These are phyloP conservation scores for Nansenia antarctica DNA, from an alignment of 2,113 vertebrate species.

Conservation along the genomic window DNA sequence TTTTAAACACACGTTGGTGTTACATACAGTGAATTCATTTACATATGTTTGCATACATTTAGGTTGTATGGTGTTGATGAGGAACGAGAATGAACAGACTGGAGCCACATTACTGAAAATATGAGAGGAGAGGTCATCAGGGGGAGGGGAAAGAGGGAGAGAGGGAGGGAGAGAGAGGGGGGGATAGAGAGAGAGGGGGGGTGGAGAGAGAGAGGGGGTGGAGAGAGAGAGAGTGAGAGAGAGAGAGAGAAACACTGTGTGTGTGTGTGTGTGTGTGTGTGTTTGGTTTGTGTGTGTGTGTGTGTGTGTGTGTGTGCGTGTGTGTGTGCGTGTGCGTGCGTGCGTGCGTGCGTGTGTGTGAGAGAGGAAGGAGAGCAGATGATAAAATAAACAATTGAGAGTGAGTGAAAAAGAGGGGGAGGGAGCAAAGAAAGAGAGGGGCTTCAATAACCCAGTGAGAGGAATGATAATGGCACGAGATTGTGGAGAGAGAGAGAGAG, in stretches of 20 bases:
- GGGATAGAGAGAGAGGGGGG: neutral
- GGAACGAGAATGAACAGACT: too few species aligned
- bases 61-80: neutral
- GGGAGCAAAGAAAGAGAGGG: neutral
- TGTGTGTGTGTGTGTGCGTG: too few species aligned
- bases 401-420: neutral
- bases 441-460: neutral
- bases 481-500: neutral
- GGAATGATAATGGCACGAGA: neutral
- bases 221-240: neutral
- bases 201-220: neutral
- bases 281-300: too few species aligned
- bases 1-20: neutral
- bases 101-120: neutral
- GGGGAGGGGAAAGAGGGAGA: neutral
- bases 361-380: too few species aligned
- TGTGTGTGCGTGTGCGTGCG: too few species aligned
- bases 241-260: too few species aligned
- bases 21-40: constrained; percentile 11
- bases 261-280: too few species aligned
- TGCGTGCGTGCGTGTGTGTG: too few species aligned
- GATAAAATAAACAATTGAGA: too few species aligned
- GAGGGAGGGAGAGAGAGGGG: neutral
- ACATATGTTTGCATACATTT: constrained; percentile 13
- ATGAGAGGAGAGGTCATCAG: neutral